A percentile compares a stretch with the other conserved stretches of the same genome.
Conservation (phyloP, 2,888 invertebrate genomes). For the Tinea trinotella region DNA sequence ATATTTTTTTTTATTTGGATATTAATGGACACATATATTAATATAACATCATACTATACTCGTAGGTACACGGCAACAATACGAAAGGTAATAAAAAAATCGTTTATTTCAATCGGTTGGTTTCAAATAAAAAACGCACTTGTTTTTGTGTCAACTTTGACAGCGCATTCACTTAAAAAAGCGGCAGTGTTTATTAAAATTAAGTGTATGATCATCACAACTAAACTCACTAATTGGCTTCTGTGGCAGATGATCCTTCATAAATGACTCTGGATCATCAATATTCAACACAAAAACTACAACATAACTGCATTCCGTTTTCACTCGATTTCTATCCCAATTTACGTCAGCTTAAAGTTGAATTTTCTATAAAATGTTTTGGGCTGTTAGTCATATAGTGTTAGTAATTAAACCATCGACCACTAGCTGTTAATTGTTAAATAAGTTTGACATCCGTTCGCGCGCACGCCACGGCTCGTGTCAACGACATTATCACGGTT, state of each 20-base stretch:
- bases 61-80: background rate
- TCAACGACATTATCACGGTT: slow-evolving; percentile 21
- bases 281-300: slow-evolving; percentile 24
- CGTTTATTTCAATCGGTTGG: background rate
- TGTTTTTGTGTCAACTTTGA: slow-evolving; percentile 6
- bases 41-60: background rate
- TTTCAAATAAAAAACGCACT: background rate
- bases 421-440: slow-evolving; percentile 37
- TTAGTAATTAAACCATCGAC: slow-evolving; percentile 19
- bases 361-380: background rate
- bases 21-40: background rate
- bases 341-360: background rate
- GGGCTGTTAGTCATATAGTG: background rate
- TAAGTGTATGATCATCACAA: slow-evolving; percentile 35
- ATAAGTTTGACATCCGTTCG: slow-evolving; percentile 44
- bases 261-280: slow-evolving; percentile 40
- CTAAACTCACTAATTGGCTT: slow-evolving; percentile 35
- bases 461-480: slow-evolving; percentile 29
- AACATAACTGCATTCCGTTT: background rate
- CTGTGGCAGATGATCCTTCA: slow-evolving; percentile 36
- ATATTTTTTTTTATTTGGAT: background rate
- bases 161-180: slow-evolving; percentile 6
- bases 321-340: background rate
- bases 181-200: slow-evolving; percentile 28
- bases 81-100: background rate